These are phyloP conservation scores for Bufotes viridis DNA, from an alignment of 2,797 vertebrate genomes.

Conservation along the genomic window DNA sequence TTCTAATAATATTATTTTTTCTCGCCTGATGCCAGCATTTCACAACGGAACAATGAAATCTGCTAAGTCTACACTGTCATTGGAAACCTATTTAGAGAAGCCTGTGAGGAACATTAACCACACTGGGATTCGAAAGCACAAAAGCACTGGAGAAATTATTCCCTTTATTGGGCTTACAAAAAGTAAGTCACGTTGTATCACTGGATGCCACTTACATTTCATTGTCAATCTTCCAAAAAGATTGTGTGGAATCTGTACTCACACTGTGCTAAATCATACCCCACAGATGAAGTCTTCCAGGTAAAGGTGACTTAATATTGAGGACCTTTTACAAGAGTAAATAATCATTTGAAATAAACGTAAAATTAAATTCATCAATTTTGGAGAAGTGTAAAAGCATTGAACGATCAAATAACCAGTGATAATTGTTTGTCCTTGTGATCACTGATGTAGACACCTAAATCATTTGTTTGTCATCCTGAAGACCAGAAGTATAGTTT, in stretches of 20 bases:
- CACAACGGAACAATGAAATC: not conserved
- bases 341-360: no score
- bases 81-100: conserved; percentile 35
- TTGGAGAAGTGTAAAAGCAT: no score
- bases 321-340: no score
- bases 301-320: not conserved
- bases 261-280: not conserved
- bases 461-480: no score
- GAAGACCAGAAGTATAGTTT: no score
- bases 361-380: no score
- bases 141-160: conserved; percentile 55
- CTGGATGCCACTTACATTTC: conserved; percentile 19
- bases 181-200: conserved; percentile 67
- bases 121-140: conserved; percentile 29
- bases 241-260: not conserved
- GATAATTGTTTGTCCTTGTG: no score
- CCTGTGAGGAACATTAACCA: not conserved
- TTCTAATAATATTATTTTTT: not conserved
- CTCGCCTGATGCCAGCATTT: not conserved
- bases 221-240: conserved; percentile 17
- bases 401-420: no score
- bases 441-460: no score
- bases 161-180: conserved; percentile 76
- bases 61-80: not conserved
- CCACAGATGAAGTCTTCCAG: not conserved